phyloP scores from a whole-genome alignment of 2,113 vertebrate genomes.

The Trogon surrucura region DNA sequence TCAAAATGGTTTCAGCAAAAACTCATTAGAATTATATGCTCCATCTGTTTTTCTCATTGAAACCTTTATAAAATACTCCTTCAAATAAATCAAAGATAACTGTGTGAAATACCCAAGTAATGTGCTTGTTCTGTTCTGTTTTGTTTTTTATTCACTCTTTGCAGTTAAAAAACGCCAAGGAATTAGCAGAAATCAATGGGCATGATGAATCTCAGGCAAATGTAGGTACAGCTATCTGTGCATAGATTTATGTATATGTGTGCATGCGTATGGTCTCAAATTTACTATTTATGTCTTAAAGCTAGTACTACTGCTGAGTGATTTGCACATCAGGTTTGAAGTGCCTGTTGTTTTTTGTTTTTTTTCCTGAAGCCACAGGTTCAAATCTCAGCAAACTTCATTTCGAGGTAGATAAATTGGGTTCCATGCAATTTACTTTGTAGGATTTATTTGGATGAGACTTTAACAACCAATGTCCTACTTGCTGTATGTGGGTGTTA shows the following conservation, averaged over 20 bases:
- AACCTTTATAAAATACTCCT: constrained; percentile 69
- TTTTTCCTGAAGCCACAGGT: not conserved
- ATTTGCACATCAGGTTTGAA: not conserved
- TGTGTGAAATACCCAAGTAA: constrained; percentile 51
- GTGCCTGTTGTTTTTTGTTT: not conserved
- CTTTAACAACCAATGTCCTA: constrained; percentile 42
- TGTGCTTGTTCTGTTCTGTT: constrained; percentile 51
- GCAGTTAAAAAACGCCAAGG: constrained; percentile 83
- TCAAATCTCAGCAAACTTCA: constrained; percentile 48
- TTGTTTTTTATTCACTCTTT: constrained; percentile 47
- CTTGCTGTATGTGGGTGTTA: constrained; percentile 46
- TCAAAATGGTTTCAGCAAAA: constrained; percentile 65
- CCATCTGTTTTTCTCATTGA: constrained; percentile 71
- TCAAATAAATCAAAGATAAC: constrained; percentile 73
- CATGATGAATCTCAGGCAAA: constrained; percentile 80
- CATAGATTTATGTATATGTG: not conserved
- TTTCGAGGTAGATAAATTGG: constrained; percentile 62
- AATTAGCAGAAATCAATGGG: constrained; percentile 80
- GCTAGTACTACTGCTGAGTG: not conserved
- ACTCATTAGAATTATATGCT: constrained; percentile 71
- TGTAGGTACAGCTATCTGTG: constrained; percentile 70
- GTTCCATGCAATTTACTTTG: constrained; percentile 55
- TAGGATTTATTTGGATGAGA: constrained; percentile 65
- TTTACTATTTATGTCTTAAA: constrained; percentile 21
- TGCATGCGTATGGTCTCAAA: not conserved